Conservation (phyloP, 1,140 invertebrate species). For the Melitaea cinxia region DNA sequence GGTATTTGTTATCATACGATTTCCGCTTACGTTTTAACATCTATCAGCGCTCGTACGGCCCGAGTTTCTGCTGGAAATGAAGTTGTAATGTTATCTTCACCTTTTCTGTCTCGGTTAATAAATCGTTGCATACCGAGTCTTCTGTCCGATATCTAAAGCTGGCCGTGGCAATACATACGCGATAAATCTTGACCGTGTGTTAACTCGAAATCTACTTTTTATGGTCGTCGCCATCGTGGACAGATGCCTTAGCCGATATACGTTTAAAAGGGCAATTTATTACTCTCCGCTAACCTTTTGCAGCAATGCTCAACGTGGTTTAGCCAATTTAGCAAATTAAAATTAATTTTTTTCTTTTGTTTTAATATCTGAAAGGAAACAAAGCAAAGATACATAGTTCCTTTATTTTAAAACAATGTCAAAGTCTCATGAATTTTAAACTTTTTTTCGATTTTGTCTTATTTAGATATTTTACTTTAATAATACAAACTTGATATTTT, state of each 20-base stretch:
- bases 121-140: constrained; percentile 58
- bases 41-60: neutral
- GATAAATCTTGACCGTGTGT: constrained; percentile 68
- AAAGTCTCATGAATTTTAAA: too few species aligned
- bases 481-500: constrained; percentile 14
- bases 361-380: too few species aligned
- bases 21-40: constrained; percentile 14
- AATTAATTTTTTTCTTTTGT: too few species aligned
- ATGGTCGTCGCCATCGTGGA: constrained; percentile 56
- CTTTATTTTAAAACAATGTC: too few species aligned
- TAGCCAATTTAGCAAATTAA: neutral
- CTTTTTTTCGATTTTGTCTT: too few species aligned
- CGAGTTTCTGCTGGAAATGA: constrained; percentile 3
- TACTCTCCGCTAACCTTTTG: constrained; percentile 48
- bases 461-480: constrained; percentile 1
- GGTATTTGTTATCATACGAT: constrained; percentile 16
- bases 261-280: constrained; percentile 57
- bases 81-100: constrained; percentile 42
- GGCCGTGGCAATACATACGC: constrained; percentile 44
- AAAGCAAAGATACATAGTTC: too few species aligned
- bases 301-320: constrained; percentile 14
- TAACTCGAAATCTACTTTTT: constrained; percentile 71
- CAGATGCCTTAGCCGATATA: constrained; percentile 67
- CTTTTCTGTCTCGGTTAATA: constrained; percentile 49
- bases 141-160: constrained; percentile 60